Evolutionary conservation across 2,113 vertebrate genomes (phyloP).

Genomic region (Cacatua alba): DNA sequence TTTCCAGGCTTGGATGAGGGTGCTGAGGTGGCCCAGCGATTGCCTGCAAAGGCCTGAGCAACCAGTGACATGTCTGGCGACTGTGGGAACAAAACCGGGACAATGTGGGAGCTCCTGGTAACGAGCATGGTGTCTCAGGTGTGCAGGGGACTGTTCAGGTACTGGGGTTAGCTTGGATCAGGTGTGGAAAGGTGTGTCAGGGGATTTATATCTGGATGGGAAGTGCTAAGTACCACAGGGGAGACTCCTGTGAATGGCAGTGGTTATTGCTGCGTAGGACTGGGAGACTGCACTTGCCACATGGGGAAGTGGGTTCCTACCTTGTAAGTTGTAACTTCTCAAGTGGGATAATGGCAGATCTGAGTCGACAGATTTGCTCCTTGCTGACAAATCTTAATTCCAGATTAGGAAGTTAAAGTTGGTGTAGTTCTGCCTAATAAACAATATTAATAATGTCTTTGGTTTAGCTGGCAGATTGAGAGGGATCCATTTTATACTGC

Average conservation of each 20-base stretch:
- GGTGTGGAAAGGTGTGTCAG: not conserved
- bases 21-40: not conserved
- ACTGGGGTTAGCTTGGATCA: not conserved
- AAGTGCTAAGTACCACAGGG: not conserved
- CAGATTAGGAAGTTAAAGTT: not conserved
- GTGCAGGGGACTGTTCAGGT: not conserved
- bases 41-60: not conserved
- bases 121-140: not conserved
- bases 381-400: not conserved
- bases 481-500: not conserved
- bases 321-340: not conserved
- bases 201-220: not conserved
- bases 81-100: not conserved
- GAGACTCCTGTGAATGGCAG: not conserved
- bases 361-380: not conserved
- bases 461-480: not conserved
- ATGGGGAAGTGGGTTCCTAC: not conserved
- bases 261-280: not conserved
- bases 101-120: not conserved
- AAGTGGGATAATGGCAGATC: not conserved
- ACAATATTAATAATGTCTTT: not conserved
- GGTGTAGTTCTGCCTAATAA: not conserved
- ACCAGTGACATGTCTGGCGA: not conserved
- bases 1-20: not conserved
- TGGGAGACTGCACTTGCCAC: not conserved